Evolutionary conservation across 2,888 invertebrate species (phyloP).

Genomic region (Meliscaeva auricollis): DNA sequence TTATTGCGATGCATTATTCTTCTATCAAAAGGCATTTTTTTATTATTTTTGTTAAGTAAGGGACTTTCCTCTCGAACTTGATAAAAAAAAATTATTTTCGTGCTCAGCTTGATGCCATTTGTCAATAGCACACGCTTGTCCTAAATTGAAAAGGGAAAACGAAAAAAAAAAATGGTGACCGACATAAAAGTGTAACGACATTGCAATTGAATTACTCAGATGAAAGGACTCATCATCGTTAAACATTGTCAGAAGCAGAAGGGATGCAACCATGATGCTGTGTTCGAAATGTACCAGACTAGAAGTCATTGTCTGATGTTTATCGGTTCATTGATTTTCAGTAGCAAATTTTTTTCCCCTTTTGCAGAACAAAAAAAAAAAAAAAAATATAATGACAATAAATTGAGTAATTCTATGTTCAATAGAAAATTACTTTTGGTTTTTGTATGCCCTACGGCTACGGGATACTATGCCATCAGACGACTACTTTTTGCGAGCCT

Average conservation of each 20-base stretch:
- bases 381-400: constrained; percentile 8
- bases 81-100: neutral
- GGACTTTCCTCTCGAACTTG: neutral
- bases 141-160: neutral
- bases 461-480: no score
- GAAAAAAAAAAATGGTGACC: constrained; percentile 5
- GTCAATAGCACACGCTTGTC: constrained; percentile 49
- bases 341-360: constrained; percentile 23
- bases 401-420: constrained; percentile 36
- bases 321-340: constrained; percentile 64
- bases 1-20: no score
- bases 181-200: constrained; percentile 32
- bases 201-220: constrained; percentile 64
- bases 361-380: neutral
- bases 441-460: constrained; percentile 27
- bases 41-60: neutral
- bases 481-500: neutral
- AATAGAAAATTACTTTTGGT: neutral
- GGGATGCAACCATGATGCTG: constrained; percentile 42
- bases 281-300: constrained; percentile 18
- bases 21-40: neutral
- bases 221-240: constrained; percentile 57
- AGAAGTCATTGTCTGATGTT: constrained; percentile 56
- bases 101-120: constrained; percentile 42
- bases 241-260: constrained; percentile 1